Evolutionary conservation across 2,797 vertebrate species (phyloP).

Genomic region (Limosa lapponica): DNA sequence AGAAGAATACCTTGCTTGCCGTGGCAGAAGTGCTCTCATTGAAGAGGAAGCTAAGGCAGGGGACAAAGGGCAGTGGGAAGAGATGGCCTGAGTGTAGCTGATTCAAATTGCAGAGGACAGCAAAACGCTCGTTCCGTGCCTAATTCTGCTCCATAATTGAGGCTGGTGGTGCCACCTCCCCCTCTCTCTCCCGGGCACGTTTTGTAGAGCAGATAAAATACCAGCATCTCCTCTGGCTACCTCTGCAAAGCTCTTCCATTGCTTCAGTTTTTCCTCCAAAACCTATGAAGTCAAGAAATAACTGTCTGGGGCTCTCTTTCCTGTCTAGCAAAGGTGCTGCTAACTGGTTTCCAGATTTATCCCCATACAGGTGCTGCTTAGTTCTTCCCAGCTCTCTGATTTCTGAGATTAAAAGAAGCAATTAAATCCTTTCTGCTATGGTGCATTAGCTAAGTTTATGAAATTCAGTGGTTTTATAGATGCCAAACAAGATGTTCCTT

Average conservation of each 20-base stretch:
- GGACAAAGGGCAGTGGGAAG: not conserved
- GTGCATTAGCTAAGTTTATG: not conserved
- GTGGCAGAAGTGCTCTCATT: not conserved
- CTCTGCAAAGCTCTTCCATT: not conserved
- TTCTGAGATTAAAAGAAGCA: not conserved
- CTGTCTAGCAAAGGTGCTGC: not conserved
- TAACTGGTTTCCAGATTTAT: not conserved
- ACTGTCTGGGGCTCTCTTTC: not conserved
- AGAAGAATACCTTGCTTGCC: not conserved
- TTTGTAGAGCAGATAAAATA: not conserved
- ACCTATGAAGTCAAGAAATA: not conserved
- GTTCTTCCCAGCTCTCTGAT: not conserved
- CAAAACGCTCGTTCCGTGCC: not conserved
- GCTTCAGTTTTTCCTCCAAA: not conserved
- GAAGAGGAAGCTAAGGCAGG: not conserved
- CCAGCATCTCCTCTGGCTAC: not conserved
- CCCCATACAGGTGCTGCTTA: not conserved
- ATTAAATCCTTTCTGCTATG: not conserved
- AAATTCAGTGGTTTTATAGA: not conserved
- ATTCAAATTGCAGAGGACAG: fast-evolving
- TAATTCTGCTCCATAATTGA: not conserved
- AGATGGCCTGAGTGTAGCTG: not conserved
- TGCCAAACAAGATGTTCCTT: not conserved
- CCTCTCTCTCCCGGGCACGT: not conserved
- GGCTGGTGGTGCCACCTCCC: not conserved